Base-by-base conservation (phyloP, 2,113 vertebrate genomes). In the Scartelaos histophorus region DNA sequence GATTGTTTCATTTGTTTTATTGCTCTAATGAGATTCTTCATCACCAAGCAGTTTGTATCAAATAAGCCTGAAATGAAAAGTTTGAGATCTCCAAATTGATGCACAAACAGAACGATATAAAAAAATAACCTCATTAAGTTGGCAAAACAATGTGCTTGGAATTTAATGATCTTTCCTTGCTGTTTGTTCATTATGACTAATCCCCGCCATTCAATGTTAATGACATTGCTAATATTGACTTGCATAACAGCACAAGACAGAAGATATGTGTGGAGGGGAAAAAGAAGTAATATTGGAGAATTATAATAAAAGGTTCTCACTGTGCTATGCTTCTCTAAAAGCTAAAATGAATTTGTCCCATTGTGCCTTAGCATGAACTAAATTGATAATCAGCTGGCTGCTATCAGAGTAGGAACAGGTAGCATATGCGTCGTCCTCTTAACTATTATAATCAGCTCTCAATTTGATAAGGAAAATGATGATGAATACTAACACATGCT, bases 201-300 rank as follows among this genome's bases (percentile, higher is more conserved):
- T 74, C 82, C 69, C 78, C 78, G 80, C 82, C 62, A 60, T 84
- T 78, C 61, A 65, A 73, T 76, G 62, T 56, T 82, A 80, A 84
- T 78, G 62, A 80, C 13, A 61, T 74, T 5, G 10, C 13, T 74
- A 62, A 17, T 53, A 24, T 24, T 54, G 67, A 54, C 75, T 45
- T 74, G 66, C 7, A 53, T 35, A 74, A 79, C 70, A 58, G 67
- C 61, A 49, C 0, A 65, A 70, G 62, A 70, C n/a, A 70, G 69
- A 35, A 9, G 10, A 66, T 61, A 64, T 61, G 73, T n/a, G 67
- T 43, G 12, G 15, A 25, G 13, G 4, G 22, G 24, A 25, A 64
- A 35, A 19, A 38, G 5, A n/a, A 38, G 7, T 19, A 35, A n/a
- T 43, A 43, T 38, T 61, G 25, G 25, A 34, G 62, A 70, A 13